A percentile compares a stretch with the other conserved stretches of the same genome.
Conservation (phyloP, 2,888 invertebrate species). For the Thymelicus lineola region DNA sequence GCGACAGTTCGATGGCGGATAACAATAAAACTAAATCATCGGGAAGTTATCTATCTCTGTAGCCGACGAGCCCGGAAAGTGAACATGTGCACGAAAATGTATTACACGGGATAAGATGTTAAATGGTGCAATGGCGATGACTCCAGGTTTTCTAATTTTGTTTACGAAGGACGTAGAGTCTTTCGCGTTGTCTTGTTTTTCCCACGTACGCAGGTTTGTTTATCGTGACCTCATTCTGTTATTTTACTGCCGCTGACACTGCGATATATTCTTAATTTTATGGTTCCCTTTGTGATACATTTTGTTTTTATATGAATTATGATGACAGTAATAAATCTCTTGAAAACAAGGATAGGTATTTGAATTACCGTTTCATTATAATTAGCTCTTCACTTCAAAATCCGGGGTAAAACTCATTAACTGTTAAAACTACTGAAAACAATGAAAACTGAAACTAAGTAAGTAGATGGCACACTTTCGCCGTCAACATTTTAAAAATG, state of each 20-base stretch:
- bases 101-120: constrained; percentile 72
- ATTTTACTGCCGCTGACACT: constrained; percentile 4
- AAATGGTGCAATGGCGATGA: constrained; percentile 70
- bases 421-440: no score
- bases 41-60: constrained; percentile 82
- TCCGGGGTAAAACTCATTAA: no score
- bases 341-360: no score
- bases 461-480: no score
- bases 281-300: not conserved
- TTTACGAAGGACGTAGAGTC: no score
- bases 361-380: no score
- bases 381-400: no score
- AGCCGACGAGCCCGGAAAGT: constrained; percentile 66
- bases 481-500: no score
- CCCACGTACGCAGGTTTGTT: constrained; percentile 1
- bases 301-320: not conserved
- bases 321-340: no score
- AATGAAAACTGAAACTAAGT: no score
- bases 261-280: not conserved
- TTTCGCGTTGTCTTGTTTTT: constrained; percentile 20
- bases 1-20: constrained; percentile 74
- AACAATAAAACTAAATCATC: constrained; percentile 85
- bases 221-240: constrained; percentile 14
- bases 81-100: constrained; percentile 71
- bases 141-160: constrained; percentile 59